phyloP scores from a whole-genome alignment of 2,888 invertebrate species.

The Eubasilissa splendida region DNA sequence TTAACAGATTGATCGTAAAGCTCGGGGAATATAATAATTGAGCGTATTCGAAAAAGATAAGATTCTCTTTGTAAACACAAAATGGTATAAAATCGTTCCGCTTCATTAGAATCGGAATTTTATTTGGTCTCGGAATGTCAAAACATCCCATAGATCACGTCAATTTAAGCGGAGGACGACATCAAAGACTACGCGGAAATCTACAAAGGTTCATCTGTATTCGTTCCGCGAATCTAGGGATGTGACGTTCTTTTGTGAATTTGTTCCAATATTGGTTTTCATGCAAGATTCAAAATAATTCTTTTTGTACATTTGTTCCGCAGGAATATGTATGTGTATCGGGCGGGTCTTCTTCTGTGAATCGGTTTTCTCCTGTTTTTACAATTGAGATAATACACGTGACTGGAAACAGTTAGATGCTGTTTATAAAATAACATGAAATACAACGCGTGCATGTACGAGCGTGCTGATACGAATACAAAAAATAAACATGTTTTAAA shows the following conservation, averaged over 20 bases:
- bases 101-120: slow-evolving; percentile 39
- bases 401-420: neutral
- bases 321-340: slow-evolving; percentile 13
- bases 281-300: slow-evolving; percentile 37
- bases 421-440: too few species aligned
- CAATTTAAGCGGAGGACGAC: slow-evolving; percentile 48
- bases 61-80: slow-evolving; percentile 10
- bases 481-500: too few species aligned
- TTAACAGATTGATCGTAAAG: too few species aligned
- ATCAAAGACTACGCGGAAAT: slow-evolving; percentile 36
- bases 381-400: neutral
- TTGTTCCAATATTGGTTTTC: slow-evolving; percentile 40
- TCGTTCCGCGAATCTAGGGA: slow-evolving; percentile 32
- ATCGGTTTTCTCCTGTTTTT: slow-evolving; percentile 15
- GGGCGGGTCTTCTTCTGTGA: slow-evolving; percentile 8
- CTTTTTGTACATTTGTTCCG: slow-evolving; percentile 17
- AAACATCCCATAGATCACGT: slow-evolving; percentile 43
- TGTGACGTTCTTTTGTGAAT: slow-evolving; percentile 38
- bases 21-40: too few species aligned
- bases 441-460: too few species aligned
- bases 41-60: too few species aligned
- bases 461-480: too few species aligned
- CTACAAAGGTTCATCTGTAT: slow-evolving; percentile 42
- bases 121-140: slow-evolving; percentile 18
- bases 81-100: slow-evolving; percentile 5